A percentile compares a stretch with the other conserved stretches of the same genome.
Conservation (phyloP, 2,797 vertebrate genomes). For the Sandelia bainsii region DNA sequence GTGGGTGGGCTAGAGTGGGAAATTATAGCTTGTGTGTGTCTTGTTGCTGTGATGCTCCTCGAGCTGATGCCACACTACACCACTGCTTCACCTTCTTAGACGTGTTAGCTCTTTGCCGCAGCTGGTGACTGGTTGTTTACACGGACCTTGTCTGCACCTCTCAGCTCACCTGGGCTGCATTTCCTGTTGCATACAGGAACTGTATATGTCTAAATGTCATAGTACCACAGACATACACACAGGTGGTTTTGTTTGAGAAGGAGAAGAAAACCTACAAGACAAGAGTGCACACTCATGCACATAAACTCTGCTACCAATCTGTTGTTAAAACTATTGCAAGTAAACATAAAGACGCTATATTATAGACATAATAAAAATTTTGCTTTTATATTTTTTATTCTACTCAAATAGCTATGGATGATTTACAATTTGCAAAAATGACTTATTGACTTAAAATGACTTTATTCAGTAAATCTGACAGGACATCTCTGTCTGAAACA, state of each 20-base stretch:
- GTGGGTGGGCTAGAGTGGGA: background rate
- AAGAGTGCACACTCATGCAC: background rate
- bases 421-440: no score
- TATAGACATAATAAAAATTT: no score
- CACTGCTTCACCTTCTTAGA: conserved; percentile 36
- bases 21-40: background rate
- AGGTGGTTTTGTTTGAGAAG: background rate
- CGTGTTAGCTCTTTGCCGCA: conserved; percentile 36
- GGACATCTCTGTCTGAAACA: no score
- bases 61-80: conserved; percentile 21
- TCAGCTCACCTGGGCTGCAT: conserved; percentile 31
- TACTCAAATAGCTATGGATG: no score
- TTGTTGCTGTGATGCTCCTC: conserved; percentile 5
- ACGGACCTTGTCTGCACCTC: conserved; percentile 33
- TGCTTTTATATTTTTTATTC: no score
- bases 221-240: background rate
- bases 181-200: conserved; percentile 31
- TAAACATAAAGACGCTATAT: background rate
- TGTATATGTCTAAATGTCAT: conserved; percentile 24
- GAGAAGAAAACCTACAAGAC: background rate
- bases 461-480: no score
- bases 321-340: background rate
- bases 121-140: conserved; percentile 61
- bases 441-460: no score
- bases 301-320: background rate